Evolutionary conservation across 2,113 vertebrate species (phyloP).

Genomic region (Silurus glanis): DNA sequence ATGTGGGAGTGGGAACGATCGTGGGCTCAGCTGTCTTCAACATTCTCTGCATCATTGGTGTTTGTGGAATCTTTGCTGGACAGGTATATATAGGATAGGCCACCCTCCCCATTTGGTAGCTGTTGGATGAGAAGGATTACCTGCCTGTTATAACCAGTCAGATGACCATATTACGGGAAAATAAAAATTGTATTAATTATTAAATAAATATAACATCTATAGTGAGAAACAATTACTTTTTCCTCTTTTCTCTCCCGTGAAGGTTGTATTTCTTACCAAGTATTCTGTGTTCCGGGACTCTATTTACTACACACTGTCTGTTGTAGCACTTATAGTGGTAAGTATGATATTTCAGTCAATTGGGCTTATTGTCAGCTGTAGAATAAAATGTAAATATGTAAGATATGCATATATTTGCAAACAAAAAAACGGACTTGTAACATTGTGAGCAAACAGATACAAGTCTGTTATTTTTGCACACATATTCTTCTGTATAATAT

Average conservation of each 20-base stretch:
- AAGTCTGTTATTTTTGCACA: background rate
- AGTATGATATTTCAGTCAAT: conserved; percentile 57
- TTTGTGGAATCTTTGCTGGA: conserved; percentile 85
- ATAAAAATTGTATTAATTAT: background rate
- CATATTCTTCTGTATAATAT: background rate
- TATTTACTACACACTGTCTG: conserved; percentile 81
- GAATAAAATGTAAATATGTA: background rate
- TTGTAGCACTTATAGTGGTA: conserved; percentile 83
- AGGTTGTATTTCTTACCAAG: conserved; percentile 85
- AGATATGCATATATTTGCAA: background rate
- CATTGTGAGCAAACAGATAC: background rate
- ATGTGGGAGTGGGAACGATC: conserved; percentile 88
- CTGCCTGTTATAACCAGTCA: background rate
- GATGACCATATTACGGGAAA: background rate
- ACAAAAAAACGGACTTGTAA: background rate
- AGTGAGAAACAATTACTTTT: background rate
- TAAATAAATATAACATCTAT: background rate
- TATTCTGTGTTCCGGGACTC: conserved; percentile 87
- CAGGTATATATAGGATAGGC: conserved; percentile 69
- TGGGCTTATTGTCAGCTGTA: background rate
- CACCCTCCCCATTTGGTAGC: background rate
- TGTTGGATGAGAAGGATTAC: background rate
- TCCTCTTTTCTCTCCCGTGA: conserved; percentile 36
- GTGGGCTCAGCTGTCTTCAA: conserved; percentile 90
- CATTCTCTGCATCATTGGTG: conserved; percentile 86